Conservation (phyloP, 2,113 vertebrate genomes). For the Spea multiplicata region DNA sequence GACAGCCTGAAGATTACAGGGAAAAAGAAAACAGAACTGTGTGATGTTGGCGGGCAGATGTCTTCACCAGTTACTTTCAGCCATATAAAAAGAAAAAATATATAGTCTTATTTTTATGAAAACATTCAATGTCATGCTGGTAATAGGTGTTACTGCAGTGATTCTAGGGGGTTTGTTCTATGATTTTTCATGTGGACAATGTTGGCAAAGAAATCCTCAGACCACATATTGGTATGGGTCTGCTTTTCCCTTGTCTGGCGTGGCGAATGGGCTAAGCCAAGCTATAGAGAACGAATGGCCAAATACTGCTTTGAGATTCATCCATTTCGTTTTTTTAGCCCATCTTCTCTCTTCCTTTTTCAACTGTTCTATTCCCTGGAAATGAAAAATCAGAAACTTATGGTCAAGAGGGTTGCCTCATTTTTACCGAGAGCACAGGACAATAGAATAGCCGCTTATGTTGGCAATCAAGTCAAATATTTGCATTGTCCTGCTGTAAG, state of each 20-base stretch:
- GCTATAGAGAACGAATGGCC: constrained; percentile 94
- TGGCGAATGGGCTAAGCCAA: constrained; percentile 93
- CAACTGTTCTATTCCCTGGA: constrained; percentile 97
- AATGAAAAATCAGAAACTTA: constrained; percentile 83
- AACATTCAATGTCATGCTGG: constrained; percentile 63
- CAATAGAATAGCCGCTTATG: neutral
- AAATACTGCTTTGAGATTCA: constrained; percentile 98
- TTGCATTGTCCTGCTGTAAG: neutral
- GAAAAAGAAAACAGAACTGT: constrained; percentile 58
- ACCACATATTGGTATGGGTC: constrained; percentile 96
- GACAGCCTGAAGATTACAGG: constrained; percentile 61
- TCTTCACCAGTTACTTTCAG: constrained; percentile 55
- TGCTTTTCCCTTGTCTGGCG: constrained; percentile 92
- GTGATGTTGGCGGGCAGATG: constrained; percentile 54
- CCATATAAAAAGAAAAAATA: constrained; percentile 61
- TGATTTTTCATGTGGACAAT: constrained; percentile 60
- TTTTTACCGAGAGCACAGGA: constrained; percentile 37
- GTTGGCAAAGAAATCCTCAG: constrained; percentile 73
- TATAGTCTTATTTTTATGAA: constrained; percentile 55
- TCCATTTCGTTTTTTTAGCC: constrained; percentile 97
- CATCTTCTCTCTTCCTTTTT: constrained; percentile 98
- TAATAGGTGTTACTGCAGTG: constrained; percentile 59
- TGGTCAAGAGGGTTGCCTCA: constrained; percentile 58
- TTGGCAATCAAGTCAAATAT: neutral
- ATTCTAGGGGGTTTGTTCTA: constrained; percentile 18